These are phyloP conservation scores for Eulemur rufifrons DNA, from an alignment of 2,113 vertebrate species.

Conservation along the genomic window DNA sequence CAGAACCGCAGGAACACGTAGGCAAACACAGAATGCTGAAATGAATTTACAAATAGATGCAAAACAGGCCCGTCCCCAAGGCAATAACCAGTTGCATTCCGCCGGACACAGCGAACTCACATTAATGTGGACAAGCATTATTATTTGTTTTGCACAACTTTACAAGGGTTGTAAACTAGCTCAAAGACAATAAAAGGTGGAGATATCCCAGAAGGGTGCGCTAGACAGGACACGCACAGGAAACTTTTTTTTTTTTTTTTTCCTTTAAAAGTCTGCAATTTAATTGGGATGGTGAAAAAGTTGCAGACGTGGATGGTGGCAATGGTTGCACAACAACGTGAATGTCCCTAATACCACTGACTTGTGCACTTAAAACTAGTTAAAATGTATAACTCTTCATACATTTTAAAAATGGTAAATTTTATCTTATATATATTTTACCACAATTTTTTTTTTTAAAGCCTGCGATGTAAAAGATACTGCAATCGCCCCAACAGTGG, in stretches of 20 bases:
- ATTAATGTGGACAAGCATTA: not conserved
- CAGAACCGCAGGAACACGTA: not conserved
- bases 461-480: not conserved
- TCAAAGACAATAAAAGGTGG: not conserved
- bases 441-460: not conserved
- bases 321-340: fast-evolving
- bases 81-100: not conserved
- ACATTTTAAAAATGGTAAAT: too few species aligned
- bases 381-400: not conserved
- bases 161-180: not conserved
- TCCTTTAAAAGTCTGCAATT: not conserved
- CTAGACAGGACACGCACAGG: not conserved
- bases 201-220: not conserved
- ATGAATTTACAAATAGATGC: not conserved
- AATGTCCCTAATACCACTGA: not conserved
- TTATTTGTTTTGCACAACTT: not conserved
- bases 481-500: not conserved
- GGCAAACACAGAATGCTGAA: not conserved
- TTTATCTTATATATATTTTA: not conserved
- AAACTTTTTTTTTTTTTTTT: too few species aligned
- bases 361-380: not conserved
- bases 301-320: not conserved
- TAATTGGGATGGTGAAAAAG: not conserved
- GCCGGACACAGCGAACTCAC: not conserved
- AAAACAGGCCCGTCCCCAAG: not conserved